Conservation (phyloP, 2,797 vertebrate genomes). For the Scyliorhinus canicula region DNA sequence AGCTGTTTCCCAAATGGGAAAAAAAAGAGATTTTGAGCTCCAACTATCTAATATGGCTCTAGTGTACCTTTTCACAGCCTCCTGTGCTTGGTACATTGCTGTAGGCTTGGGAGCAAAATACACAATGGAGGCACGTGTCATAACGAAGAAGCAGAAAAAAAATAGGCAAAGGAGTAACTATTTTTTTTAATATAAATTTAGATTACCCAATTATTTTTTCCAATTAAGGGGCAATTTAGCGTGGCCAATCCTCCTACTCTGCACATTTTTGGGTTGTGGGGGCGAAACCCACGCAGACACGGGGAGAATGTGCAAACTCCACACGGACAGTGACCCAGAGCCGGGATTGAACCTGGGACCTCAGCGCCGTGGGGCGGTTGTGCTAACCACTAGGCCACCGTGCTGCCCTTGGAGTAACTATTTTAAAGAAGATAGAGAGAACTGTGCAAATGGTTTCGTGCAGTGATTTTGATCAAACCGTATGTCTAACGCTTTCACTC, state of each 20-base stretch:
- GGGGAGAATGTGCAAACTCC: too few relatives aligned
- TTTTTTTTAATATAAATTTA: too few relatives aligned
- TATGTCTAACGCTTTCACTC: neutral
- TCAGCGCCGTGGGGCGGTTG: too few relatives aligned
- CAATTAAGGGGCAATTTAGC: too few relatives aligned
- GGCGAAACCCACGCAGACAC: too few relatives aligned
- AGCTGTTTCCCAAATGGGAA: neutral
- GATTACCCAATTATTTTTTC: too few relatives aligned
- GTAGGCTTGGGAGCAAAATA: neutral
- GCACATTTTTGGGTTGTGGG: too few relatives aligned
- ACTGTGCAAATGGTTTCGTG: neutral
- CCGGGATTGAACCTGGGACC: too few relatives aligned
- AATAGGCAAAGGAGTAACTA: neutral
- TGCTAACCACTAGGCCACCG: too few relatives aligned
- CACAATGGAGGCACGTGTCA: neutral
- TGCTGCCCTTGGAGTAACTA: too few relatives aligned
- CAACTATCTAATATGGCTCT: neutral
- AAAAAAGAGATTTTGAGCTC: neutral
- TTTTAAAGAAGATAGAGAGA: neutral
- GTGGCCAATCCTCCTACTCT: too few relatives aligned
- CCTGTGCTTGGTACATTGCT: neutral
- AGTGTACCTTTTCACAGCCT: neutral
- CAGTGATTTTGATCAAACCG: neutral
- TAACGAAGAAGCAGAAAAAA: neutral
- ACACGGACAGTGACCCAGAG: too few relatives aligned